phyloP scores from a whole-genome alignment of 1,140 invertebrate species.

The Psilanteris sp. region DNA sequence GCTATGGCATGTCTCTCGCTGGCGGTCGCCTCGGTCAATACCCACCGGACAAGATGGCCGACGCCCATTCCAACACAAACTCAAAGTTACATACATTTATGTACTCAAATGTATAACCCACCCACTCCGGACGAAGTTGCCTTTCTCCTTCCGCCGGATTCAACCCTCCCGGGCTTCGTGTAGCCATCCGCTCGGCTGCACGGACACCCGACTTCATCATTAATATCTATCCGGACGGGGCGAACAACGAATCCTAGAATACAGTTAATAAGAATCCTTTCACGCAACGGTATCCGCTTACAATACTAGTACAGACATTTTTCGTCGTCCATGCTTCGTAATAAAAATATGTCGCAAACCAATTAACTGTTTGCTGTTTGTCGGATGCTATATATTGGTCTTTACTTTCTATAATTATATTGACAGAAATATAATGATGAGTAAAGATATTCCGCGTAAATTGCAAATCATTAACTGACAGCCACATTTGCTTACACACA shows the following conservation, averaged over 20 bases:
- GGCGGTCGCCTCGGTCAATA: constrained; percentile 80
- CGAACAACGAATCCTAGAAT: constrained; percentile 63
- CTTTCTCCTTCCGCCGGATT: constrained; percentile 73
- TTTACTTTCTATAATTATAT: too few relatives aligned
- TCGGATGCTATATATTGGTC: too few relatives aligned
- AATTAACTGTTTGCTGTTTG: constrained; percentile 12
- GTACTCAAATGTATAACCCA: constrained; percentile 80
- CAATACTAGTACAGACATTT: constrained; percentile 2
- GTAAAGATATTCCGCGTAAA: too few relatives aligned
- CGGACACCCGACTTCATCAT: constrained; percentile 79
- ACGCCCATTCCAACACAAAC: constrained; percentile 80
- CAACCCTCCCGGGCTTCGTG: constrained; percentile 71
- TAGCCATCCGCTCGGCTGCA: constrained; percentile 68
- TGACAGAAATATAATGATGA: not conserved
- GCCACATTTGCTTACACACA: too few relatives aligned
- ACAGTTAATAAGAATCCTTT: constrained; percentile 56
- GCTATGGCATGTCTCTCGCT: constrained; percentile 75
- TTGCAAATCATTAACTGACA: too few relatives aligned
- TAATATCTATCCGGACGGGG: constrained; percentile 69
- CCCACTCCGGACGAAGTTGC: constrained; percentile 74
- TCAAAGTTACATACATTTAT: constrained; percentile 81
- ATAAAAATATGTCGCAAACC: constrained; percentile 6
- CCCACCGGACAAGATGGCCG: constrained; percentile 81
- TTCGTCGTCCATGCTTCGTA: not conserved
- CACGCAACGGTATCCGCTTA: constrained; percentile 25